These are phyloP conservation scores for Physeter macrocephalus DNA, from an alignment of 2,113 vertebrate species.

Conservation along the genomic window DNA sequence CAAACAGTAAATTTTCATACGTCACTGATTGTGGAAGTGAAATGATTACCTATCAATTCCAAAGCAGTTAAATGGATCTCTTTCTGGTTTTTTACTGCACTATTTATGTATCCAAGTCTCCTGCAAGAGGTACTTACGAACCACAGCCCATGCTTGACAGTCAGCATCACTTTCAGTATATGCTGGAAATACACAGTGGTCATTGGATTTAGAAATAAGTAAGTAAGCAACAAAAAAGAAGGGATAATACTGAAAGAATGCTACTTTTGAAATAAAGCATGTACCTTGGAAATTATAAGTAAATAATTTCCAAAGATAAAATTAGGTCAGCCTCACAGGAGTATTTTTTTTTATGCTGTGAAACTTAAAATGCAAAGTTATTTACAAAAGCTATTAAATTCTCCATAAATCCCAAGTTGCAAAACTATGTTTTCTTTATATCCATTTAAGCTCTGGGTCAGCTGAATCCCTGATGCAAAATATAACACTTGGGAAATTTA, in stretches of 20 bases:
- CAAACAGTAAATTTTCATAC: constrained; percentile 43
- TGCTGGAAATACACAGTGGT: neutral
- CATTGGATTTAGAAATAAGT: neutral
- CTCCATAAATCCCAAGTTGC: neutral
- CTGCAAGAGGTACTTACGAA: neutral
- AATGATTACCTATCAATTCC: constrained; percentile 28
- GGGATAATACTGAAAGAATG: neutral
- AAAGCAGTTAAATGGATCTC: neutral
- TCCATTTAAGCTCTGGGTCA: neutral
- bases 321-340: neutral
- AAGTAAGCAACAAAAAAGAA: neutral
- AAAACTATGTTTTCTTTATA: neutral
- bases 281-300: neutral
- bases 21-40: neutral
- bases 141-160: neutral
- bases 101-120: neutral
- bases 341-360: neutral
- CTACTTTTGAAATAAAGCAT: neutral
- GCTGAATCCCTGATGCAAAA: neutral
- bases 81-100: neutral
- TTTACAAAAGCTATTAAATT: neutral
- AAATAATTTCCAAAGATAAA: constrained; percentile 13
- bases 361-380: neutral
- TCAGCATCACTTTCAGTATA: neutral
- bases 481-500: neutral